Base-by-base conservation (phyloP, 2,888 invertebrate genomes). In the Agapostemon virescens region DNA sequence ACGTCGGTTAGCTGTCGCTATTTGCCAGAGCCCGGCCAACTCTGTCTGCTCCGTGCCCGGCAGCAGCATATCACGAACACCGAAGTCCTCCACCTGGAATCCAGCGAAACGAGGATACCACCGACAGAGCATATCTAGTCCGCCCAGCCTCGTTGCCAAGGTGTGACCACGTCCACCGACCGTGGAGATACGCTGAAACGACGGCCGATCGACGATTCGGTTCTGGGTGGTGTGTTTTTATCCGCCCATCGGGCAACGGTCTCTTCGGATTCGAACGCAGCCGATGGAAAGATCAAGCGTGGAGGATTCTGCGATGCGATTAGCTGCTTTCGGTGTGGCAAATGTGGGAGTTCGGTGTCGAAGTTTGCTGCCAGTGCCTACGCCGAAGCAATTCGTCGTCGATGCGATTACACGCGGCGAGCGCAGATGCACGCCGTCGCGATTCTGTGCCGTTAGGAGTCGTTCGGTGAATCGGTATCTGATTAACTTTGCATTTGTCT, bases 1-100 rank as follows among this genome's bases (percentile, higher is more conserved):
- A 86, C 78, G 84, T 83, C 85, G 74, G 76, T 79, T 77, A 83
- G 81, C 82, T 84, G 87, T 84, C 86, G 79, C 81, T 77, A 79
- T 77, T 83, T 74, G 79, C 77, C 82, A 71, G 68, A 13, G 36
- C 20, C 78, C 42, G 61, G 72, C 33, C 58, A 20, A 33, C 63
- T 38, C 30, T 15, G 30, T 23, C 63, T 38, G 40, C 64, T 42
- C 64, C 40, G 30, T 13, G 52, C n/a, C 30, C n/a, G n/a, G n/a
- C n/a, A n/a, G n/a, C n/a, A n/a, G n/a, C n/a, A n/a, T n/a, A 49
- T 49, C 49, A 11, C n/a, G 49, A 49, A n/a, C 49, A n/a, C 15
- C 45, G 5, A 9, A 23, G 63, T 26, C 30, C 55, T 15, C 23
- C 36, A 63, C n/a, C n/a, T n/a, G 36, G 33, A 63, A 63, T 63